These are phyloP conservation scores for Ctenomys sociabilis DNA, from an alignment of 2,113 vertebrate genomes.

Conservation along the genomic window DNA sequence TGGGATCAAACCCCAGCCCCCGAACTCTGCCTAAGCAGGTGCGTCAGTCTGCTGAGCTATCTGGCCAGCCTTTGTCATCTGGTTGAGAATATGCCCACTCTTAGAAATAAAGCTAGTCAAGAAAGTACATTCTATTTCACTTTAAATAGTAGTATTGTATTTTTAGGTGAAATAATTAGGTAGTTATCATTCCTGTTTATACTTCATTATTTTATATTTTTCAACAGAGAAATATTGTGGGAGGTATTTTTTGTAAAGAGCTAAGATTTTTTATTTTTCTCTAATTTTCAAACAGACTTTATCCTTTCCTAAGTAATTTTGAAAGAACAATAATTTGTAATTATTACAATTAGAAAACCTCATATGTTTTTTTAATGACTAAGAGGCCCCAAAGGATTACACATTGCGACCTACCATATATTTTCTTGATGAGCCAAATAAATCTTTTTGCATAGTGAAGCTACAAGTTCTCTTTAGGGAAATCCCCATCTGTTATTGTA, in stretches of 20 bases:
- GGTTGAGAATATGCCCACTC: background rate
- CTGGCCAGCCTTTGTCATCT: background rate
- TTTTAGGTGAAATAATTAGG: background rate
- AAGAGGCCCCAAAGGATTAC: conserved; percentile 38
- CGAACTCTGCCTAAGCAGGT: no score
- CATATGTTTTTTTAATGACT: conserved; percentile 70
- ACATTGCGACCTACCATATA: conserved; percentile 70
- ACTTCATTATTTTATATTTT: background rate
- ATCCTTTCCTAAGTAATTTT: background rate
- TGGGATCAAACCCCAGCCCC: no score
- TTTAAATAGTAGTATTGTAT: background rate
- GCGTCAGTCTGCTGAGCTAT: no score
- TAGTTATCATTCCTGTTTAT: background rate
- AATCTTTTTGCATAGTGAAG: conserved; percentile 66
- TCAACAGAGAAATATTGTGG: background rate
- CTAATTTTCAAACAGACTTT: background rate
- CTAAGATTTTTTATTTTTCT: background rate
- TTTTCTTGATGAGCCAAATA: conserved; percentile 77
- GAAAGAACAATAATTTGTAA: conserved; percentile 57
- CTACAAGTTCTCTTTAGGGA: conserved; percentile 69
- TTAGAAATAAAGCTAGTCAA: background rate
- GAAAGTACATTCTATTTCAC: background rate
- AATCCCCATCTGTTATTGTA: conserved; percentile 72
- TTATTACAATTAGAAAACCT: conserved; percentile 53
- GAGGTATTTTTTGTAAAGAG: background rate